Evolutionary conservation across 2,888 invertebrate species (phyloP).

Genomic region (Drosophila setosimentum): DNA sequence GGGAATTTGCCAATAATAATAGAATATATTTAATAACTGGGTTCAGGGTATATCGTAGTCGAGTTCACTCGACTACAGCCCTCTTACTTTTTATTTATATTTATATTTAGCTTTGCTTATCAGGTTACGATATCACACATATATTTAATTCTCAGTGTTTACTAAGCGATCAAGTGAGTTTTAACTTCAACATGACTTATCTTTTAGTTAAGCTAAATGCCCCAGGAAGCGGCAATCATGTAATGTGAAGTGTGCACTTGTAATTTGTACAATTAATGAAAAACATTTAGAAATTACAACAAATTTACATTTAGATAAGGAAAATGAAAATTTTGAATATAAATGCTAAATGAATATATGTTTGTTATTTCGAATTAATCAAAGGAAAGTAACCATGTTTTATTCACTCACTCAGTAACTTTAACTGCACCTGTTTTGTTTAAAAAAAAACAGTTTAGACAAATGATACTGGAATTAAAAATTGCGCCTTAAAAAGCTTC

Average conservation of each 20-base stretch:
- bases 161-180: constrained; percentile 41
- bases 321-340: not conserved
- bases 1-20: too few relatives aligned
- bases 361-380: not conserved
- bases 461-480: constrained; percentile 18
- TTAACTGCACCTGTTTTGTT: not conserved
- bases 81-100: constrained; percentile 31
- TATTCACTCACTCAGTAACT: not conserved
- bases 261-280: not conserved
- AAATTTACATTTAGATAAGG: not conserved
- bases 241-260: not conserved
- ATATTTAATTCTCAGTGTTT: constrained; percentile 44
- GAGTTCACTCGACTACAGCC: too few relatives aligned
- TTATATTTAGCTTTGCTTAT: constrained; percentile 55
- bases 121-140: constrained; percentile 44
- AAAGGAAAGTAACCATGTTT: not conserved
- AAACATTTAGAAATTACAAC: not conserved
- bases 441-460: not conserved
- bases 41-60: too few relatives aligned
- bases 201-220: constrained; percentile 12
- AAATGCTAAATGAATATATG: not conserved
- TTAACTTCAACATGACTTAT: constrained; percentile 54
- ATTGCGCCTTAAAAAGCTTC: constrained; percentile 44
- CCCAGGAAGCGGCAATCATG: not conserved
- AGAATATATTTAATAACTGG: too few relatives aligned